phyloP scores from a whole-genome alignment of 2,888 invertebrate species.

The Cerceris ruficornis region DNA sequence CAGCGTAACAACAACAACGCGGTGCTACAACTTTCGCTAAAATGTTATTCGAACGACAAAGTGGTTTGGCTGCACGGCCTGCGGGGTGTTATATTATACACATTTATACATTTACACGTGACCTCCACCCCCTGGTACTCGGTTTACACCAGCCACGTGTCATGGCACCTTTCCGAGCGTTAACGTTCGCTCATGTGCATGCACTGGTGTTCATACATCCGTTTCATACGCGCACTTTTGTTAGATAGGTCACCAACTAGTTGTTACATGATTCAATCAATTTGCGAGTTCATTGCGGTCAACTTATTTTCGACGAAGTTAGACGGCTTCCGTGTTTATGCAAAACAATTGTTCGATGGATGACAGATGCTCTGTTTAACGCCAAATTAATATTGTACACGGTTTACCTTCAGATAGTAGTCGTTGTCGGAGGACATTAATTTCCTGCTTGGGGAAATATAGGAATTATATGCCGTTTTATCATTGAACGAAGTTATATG shows the following conservation, averaged over 20 bases:
- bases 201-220: constrained; percentile 3
- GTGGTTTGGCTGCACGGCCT: constrained; percentile 34
- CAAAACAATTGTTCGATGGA: not conserved
- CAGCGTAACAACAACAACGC: not conserved
- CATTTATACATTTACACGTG: constrained; percentile 49
- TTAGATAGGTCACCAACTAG: not conserved
- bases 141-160: constrained; percentile 56
- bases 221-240: constrained; percentile 9
- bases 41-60: constrained; percentile 55
- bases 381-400: not conserved
- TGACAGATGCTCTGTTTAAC: not conserved
- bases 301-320: not conserved
- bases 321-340: not conserved
- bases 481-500: no score
- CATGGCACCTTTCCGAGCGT: constrained; percentile 31
- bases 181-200: constrained; percentile 17
- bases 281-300: not conserved
- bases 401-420: not conserved
- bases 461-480: no score
- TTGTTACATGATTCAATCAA: constrained; percentile 10
- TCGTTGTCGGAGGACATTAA: no score
- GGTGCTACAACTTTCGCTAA: constrained; percentile 36
- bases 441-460: no score
- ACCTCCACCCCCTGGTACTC: constrained; percentile 10
- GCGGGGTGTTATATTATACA: constrained; percentile 47